Evolutionary conservation across 2,888 invertebrate species (phyloP), one percentile per base, ranked within the genome.

Genomic region (Oscheius sp.): DNA sequence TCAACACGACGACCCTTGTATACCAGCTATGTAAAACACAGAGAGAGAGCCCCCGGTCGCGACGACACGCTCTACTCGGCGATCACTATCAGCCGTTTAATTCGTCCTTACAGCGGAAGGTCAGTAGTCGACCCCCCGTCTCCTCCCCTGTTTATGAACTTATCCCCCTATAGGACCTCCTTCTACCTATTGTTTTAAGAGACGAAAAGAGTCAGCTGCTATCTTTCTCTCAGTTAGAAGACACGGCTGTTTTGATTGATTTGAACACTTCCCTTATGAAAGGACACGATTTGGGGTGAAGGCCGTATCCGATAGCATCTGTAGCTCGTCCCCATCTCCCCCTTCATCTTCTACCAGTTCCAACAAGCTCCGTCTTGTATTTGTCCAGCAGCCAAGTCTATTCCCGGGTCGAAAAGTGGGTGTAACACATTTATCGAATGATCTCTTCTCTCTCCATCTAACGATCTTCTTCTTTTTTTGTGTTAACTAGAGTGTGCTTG

Each of bases 1-100:
- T 64, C 63, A 64, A 64, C 63, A 64, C 22, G 36, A 49, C 38
- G 63, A 64, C 63, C 51, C 63, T 64, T 64, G 63, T 64, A 61
- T 47, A 61, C 61, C 61, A 64, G 50, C 63, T 64, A 64, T 64
- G 63, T 64, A 64, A 64, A 64, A 64, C 63, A 64, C 32, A 30
- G 50, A 47, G 57, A 36, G 36, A 36, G 36, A 47, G 47, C 47
- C 12, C 45, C 12, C 47, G 22, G 12, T 12, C 47, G 20, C 54
- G 54, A 32, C 50, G 54, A 54, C 54, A 54, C 62, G 62, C 56
- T 61, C 56, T 22, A 26, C 49, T n/a, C 44, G n/a, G 30, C 54
- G 54, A 61, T 30, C 51, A 41, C 41, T 67, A 51, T 64, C 68
- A 56, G 36, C 66, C 28, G 51, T 59, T 51, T 59, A 61, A 44